Base-by-base conservation (phyloP, 2,797 vertebrate species). In the Melanogrammus aeglefinus region DNA sequence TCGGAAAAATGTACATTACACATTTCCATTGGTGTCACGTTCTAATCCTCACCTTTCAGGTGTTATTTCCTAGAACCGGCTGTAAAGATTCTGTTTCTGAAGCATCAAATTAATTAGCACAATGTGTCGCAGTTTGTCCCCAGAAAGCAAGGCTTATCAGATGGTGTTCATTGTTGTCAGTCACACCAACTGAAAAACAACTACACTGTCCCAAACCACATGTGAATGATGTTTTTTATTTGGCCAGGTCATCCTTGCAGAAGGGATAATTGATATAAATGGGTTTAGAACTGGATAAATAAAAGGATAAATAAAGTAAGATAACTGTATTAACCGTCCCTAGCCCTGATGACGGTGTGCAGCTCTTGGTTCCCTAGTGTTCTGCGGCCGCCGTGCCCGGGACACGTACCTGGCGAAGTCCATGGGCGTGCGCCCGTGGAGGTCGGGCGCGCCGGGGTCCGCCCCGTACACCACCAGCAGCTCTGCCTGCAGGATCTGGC, bases 401-500 rank as follows among this genome's bases (percentile, higher is more conserved):
- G 73, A 66, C 1, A 24, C 39, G 87, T 94, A 99, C 98, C 97
- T 96, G 81, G 97, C 96, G 1, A 97, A 99, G 86, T 99, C 97
- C 66, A 99, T 98, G 35, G 98, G 98, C 4, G 97, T 99, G 80
- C 97, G 96, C 63, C 96, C 97, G 0, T 99, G 99, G 78, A 99
- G 95, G 16, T 99, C 98, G 0, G 96, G 97, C 0, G 98, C 97
- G 14, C 98, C 98, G 0, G 98, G 98, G 84, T 99, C 98, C 0
- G 97, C 97, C 0, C 98, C 98, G 0, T 99, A 98, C 3, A 99
- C 97, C 36, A 99, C 97, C 3, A 99, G 93, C 79, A 99, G 93
- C 91, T 99, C 97, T 0, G 98, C 97, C 88, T 99, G 97, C 77
- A 98, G 93, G 51, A 96, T 95, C 93, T 99, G 97, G 0, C 97